A percentile compares a stretch with the other conserved stretches of the same genome.
These are phyloP conservation scores for Carabus problematicus DNA, from an alignment of 2,888 invertebrate genomes.

Conservation along the genomic window DNA sequence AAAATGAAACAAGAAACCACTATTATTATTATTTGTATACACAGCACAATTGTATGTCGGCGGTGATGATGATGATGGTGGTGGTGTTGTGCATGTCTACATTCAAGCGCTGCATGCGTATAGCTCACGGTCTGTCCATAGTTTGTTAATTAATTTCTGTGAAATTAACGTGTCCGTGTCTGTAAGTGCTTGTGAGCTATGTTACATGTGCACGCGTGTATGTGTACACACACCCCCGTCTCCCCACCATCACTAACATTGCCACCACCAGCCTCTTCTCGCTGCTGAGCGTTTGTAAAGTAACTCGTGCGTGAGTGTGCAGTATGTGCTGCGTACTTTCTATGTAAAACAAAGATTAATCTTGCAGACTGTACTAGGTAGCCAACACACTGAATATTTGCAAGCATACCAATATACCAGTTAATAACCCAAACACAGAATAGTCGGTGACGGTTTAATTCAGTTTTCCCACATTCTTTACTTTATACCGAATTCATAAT, in stretches of 20 bases:
- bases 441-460: too few species aligned
- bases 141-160: slow-evolving; percentile 14
- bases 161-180: slow-evolving; percentile 5
- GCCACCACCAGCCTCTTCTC: too few species aligned
- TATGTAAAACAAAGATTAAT: slow-evolving; percentile 50
- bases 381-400: slow-evolving; percentile 25
- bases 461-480: too few species aligned
- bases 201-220: slow-evolving; percentile 41
- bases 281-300: too few species aligned
- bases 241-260: slow-evolving; percentile 21
- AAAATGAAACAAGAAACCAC: slow-evolving; percentile 25
- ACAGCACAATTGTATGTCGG: not conserved
- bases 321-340: slow-evolving; percentile 47
- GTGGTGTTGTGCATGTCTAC: too few species aligned
- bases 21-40: slow-evolving; percentile 34
- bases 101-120: too few species aligned
- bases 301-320: slow-evolving; percentile 46
- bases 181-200: slow-evolving; percentile 45
- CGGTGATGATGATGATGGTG: too few species aligned
- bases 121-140: too few species aligned
- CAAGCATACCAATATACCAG: slow-evolving; percentile 4
- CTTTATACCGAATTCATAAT: too few species aligned
- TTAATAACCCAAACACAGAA: too few species aligned
- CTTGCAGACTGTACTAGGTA: slow-evolving; percentile 50
- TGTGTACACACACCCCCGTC: slow-evolving; percentile 42